These are phyloP conservation scores for Nomada fucata DNA, from an alignment of 2,888 invertebrate species.

Conservation along the genomic window DNA sequence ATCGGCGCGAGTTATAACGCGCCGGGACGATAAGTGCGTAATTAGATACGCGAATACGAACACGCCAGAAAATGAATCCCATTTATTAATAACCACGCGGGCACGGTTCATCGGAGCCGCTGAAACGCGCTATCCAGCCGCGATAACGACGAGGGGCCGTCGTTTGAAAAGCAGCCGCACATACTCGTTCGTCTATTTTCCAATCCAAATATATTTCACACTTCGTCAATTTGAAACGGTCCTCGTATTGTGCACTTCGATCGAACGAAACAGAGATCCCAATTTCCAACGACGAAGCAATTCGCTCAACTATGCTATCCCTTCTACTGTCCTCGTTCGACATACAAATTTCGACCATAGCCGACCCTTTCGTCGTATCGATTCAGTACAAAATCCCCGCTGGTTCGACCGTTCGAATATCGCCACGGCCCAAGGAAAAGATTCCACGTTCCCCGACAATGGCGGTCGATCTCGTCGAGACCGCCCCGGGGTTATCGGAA, in stretches of 20 bases:
- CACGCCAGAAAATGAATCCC: constrained; percentile 62
- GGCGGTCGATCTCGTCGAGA: neutral
- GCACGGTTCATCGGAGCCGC: constrained; percentile 39
- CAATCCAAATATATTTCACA: neutral
- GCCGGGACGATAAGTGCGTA: constrained; percentile 64
- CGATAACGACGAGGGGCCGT: constrained; percentile 19
- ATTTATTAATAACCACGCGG: constrained; percentile 58
- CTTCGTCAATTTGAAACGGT: neutral
- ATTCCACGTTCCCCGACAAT: neutral
- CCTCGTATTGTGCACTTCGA: neutral
- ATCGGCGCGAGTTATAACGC: constrained; percentile 63
- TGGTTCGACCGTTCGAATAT: too few species aligned
- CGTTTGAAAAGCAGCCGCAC: constrained; percentile 12
- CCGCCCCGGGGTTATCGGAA: neutral
- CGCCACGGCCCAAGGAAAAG: neutral
- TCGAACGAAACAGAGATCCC: too few species aligned
- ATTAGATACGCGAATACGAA: constrained; percentile 68
- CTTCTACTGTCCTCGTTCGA: too few species aligned
- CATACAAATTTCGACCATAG: too few species aligned
- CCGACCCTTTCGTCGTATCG: too few species aligned
- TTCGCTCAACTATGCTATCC: too few species aligned
- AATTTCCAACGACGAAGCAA: too few species aligned
- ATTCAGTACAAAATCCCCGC: too few species aligned
- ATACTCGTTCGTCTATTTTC: neutral
- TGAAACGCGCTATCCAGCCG: constrained; percentile 35